Evolutionary conservation across 2,797 vertebrate genomes (phyloP), one percentile per base, ranked within the genome.

Genomic region (Podarcis lilfordi): DNA sequence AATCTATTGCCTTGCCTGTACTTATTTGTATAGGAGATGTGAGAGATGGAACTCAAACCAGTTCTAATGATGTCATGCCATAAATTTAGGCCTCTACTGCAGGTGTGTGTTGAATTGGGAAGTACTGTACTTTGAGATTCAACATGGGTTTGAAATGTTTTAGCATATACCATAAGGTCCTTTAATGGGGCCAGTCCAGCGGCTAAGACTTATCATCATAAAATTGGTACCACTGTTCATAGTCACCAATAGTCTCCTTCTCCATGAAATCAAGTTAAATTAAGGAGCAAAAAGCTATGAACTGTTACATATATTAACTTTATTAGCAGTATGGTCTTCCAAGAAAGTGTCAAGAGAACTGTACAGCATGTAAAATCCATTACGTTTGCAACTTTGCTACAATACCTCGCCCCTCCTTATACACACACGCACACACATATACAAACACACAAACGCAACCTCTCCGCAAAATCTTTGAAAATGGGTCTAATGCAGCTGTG

Each of bases 261-360:
- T 10, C 5, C 11, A 43, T 81, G 21, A 7, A 75, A 1, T 59
- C 29, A 59, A 0, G 15, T 40, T n/a, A 8, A 85, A 66, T 6
- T 59, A 86, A 8, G 1, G 0, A 59, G n/a, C 0, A 69, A 85
- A 76, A 89, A 87, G 81, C 29, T 64, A 78, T 68, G 29, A 32
- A 81, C 10, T 7, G 25, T 19, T 5, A 84, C 0, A 2, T 78
- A 77, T 89, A 82, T 27, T 93, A 90, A 76, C 78, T 92, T 75
- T 88, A 90, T 85, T 85, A 83, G 29, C 76, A 45, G 45, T 83
- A 79, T 27, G 21, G 11, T 2, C 90, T 80, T 55, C 43, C 2
- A 4, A 66, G 88, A 84, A 91, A 89, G 23, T 23, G 81, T 74
- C 37, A 7, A 37, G 87, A 81, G 85, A 92, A 69, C 72, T 78